Conservation (phyloP, 2,113 vertebrate species). For the Theropithecus gelada region DNA sequence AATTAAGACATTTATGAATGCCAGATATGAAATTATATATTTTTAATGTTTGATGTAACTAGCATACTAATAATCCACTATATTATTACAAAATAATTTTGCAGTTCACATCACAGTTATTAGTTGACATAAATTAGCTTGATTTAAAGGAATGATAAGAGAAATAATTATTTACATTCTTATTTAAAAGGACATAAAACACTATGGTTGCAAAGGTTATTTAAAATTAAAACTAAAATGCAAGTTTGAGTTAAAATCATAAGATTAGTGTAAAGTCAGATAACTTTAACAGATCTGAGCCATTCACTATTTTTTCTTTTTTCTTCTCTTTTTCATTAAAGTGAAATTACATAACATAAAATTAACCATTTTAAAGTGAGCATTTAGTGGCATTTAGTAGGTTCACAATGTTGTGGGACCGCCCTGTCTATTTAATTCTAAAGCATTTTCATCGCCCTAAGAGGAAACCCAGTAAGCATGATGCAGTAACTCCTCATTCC, state of each 20-base stretch:
- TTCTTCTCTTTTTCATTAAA: not conserved
- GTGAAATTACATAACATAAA: not conserved
- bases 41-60: not conserved
- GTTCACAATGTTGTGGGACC: not conserved
- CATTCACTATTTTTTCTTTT: not conserved
- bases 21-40: not conserved
- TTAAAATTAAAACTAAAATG: not conserved
- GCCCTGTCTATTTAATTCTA: not conserved
- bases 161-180: not conserved
- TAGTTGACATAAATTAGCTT: slow-evolving; percentile 9
- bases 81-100: not conserved
- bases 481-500: too few relatives aligned
- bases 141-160: not conserved
- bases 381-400: not conserved
- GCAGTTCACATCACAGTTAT: not conserved
- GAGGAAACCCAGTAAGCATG: not conserved
- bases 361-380: not conserved
- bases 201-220: not conserved
- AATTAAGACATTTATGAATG: not conserved
- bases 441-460: not conserved
- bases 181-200: not conserved
- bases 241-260: not conserved
- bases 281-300: not conserved
- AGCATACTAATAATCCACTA: not conserved
- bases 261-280: not conserved